Base-by-base conservation (phyloP, 2,797 vertebrate species). In the Gephyroberyx darwinii region DNA sequence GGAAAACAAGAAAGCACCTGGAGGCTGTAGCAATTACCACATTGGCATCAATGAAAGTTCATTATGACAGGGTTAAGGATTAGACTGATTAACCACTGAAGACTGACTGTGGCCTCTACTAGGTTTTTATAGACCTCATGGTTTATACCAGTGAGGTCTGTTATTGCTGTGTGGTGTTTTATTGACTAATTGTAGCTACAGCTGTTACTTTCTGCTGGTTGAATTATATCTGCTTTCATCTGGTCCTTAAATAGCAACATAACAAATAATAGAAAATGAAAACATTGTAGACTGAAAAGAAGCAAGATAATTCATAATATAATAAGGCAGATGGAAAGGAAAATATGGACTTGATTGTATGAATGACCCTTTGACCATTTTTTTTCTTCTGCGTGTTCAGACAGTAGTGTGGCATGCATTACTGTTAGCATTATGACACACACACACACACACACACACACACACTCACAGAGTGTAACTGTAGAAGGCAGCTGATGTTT, bases 401-500 rank as follows among this genome's bases (percentile, higher is more conserved):
- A 20, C 35, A 41, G 33, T 20, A 9, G 5, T 48, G 41, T 61
- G 58, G 58, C 39, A 60, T 51, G 33, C 19, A 14, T 53, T 59
- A 9, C 39, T 57, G 66, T 70, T 13, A 26, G 22, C 22, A 26
- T 70, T 39, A 48, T 2, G n/a, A 5, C 4, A 4, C 70, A 22
- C 57, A 12, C 71, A 65, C 26, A 26, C 26, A 22, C 54, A 53
- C 47, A 60, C 20, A 66, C 60, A 57, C 65, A 61, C 59, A 74
- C 74, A 65, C 35, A 54, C 68, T 79, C 65, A n/a, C n/a, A n/a
- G n/a, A 78, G 62, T 78, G 82, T 82, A 88, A 89, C 74, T 78
- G 52, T 61, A 79, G 75, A 54, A 55, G 75, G 84, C 83, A 84
- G 86, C 81, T 84, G 82, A 85, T 81, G 71, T 74, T 86, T 74